Evolutionary conservation across 2,797 vertebrate genomes (phyloP), one percentile per base, ranked within the genome.

Genomic region (Vespertilio murinus): DNA sequence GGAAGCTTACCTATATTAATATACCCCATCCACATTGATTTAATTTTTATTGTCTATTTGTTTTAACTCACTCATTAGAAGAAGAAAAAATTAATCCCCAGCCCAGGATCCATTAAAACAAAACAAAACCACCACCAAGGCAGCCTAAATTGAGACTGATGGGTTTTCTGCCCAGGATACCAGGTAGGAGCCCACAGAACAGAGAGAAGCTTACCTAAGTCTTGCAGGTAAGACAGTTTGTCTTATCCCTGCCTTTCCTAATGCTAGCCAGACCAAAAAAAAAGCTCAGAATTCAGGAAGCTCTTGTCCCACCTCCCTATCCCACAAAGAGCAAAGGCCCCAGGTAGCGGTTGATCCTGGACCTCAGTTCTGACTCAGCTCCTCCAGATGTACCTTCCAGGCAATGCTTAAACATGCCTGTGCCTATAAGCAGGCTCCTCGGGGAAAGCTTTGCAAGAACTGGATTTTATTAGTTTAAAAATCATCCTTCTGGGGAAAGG

Each of bases 381-480:
- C 23, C 80, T 45, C 38, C 69, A 64, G 71, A 20, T 20, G 30
- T 8, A 38, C 45, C 75, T 95, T 77, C 16, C 67, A 82, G 74
- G 47, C 52, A 75, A 47, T 74, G 81, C 42, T 90, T 87, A 84
- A 90, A 42, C 33, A 49, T 10, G 12, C 30, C 49, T 82, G 33
- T 56, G 59, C 40, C 54, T 22, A 77, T 49, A 80, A 90, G 91
- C 28, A 64, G 35, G 79, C 5, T 75, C 64, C 30, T 84, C 20
- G n/a, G 42, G 42, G 42, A 38, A 91, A 94, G 67, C 40, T 94
- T 40, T 78, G 18, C 38, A 74, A 89, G 8, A 28, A 77, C 20
- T 20, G 70, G 14, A 77, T 89, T 90, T 95, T 94, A 74, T 87
- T 69, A 80, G 64, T 59, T 87, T 86, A 74, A 90, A 95, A 94